These are phyloP conservation scores for Hypena proboscidalis DNA, from an alignment of 2,888 invertebrate genomes.

Conservation along the genomic window DNA sequence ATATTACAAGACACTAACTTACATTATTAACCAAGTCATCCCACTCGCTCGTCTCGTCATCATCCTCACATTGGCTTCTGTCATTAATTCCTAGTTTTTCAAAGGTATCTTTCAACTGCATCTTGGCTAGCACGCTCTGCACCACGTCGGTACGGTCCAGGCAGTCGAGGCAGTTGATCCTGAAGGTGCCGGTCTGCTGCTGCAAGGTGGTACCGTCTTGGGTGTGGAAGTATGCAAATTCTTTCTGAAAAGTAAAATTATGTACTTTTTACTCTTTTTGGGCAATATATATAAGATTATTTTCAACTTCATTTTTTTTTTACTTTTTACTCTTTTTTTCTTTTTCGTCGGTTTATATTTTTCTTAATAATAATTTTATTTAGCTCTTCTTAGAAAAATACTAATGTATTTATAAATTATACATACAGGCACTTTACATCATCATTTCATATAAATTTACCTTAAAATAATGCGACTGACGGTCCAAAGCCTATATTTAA, in stretches of 20 bases:
- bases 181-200: conserved; percentile 95
- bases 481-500: no score
- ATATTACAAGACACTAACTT: conserved; percentile 54
- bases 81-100: conserved; percentile 89
- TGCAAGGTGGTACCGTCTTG: conserved; percentile 90
- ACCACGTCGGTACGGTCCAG: conserved; percentile 99
- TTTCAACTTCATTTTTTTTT: not conserved
- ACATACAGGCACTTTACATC: no score
- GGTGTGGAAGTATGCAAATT: conserved; percentile 94
- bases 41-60: conserved; percentile 88
- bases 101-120: conserved; percentile 91
- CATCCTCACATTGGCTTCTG: no score
- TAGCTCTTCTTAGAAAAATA: no score
- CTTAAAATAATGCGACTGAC: no score
- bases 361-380: no score
- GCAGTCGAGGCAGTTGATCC: conserved; percentile 99
- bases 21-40: conserved; percentile 91
- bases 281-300: no score
- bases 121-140: conserved; percentile 94
- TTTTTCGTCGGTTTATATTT: no score
- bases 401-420: no score
- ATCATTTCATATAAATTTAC: no score
- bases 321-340: no score
- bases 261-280: no score
- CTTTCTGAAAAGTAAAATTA: conserved; percentile 79